These are phyloP conservation scores for Drosophila kokeensis DNA, from an alignment of 2,888 invertebrate species.

Conservation along the genomic window DNA sequence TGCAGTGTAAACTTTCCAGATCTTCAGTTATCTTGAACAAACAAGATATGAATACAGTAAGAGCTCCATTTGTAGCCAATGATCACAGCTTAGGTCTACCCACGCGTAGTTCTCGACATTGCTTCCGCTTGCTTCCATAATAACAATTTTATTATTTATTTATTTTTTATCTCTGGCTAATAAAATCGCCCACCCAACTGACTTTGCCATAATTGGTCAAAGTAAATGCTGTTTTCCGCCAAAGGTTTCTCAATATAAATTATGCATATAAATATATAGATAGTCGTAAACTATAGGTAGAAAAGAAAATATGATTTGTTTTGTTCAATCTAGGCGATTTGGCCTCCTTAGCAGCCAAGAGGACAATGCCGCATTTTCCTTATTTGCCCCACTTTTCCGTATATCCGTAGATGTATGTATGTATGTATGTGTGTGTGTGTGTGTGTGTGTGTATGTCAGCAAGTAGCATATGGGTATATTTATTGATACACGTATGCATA, in stretches of 20 bases:
- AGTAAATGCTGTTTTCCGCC: slow-evolving; percentile 69
- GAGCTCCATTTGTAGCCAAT: slow-evolving; percentile 22
- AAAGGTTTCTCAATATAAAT: slow-evolving; percentile 48
- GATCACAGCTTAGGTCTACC: slow-evolving; percentile 23
- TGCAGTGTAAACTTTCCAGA: slow-evolving; percentile 7
- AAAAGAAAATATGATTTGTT: slow-evolving; percentile 21
- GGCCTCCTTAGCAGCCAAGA: slow-evolving; percentile 38
- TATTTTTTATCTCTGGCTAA: slow-evolving; percentile 35
- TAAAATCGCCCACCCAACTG: slow-evolving; percentile 64
- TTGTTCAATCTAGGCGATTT: slow-evolving; percentile 41
- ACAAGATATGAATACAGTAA: slow-evolving; percentile 29
- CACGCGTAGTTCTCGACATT: slow-evolving; percentile 28
- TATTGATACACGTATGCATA: slow-evolving; percentile 67
- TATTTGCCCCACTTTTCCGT: slow-evolving; percentile 59
- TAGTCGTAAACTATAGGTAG: slow-evolving; percentile 37
- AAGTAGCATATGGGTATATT: slow-evolving; percentile 46
- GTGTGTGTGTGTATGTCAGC: neutral
- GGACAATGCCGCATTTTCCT: slow-evolving; percentile 47
- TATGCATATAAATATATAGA: slow-evolving; percentile 6
- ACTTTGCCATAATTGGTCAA: slow-evolving; percentile 68
- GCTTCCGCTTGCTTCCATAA: slow-evolving; percentile 51
- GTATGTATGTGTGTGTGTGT: neutral
- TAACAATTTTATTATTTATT: slow-evolving; percentile 26
- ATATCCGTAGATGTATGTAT: slow-evolving; percentile 12
- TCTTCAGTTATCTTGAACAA: slow-evolving; percentile 22